Evolutionary conservation across 2,888 invertebrate species (phyloP).

Genomic region (Brassicogethes aeneus): DNA sequence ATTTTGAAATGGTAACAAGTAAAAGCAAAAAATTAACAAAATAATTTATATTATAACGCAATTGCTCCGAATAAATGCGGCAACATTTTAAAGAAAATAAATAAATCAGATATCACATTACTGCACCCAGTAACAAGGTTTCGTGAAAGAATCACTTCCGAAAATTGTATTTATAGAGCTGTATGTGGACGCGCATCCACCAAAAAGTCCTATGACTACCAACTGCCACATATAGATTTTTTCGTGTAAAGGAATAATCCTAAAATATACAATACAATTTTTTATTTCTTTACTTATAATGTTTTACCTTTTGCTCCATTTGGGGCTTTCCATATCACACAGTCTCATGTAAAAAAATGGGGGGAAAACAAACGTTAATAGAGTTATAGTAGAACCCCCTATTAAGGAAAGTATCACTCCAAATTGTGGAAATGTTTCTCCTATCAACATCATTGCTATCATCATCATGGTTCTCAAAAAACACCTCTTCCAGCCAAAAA

Average conservation of each 20-base stretch:
- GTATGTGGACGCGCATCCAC: constrained; percentile 52
- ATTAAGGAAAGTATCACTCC: constrained; percentile 59
- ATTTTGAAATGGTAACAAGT: too few relatives aligned
- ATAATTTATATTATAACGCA: too few relatives aligned
- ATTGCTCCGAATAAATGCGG: too few relatives aligned
- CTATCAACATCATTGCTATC: constrained; percentile 52
- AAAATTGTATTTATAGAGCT: constrained; percentile 52
- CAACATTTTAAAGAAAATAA: too few relatives aligned
- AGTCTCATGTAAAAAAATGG: constrained; percentile 57
- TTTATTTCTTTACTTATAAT: background rate
- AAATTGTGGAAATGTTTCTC: constrained; percentile 60
- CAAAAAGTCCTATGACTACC: constrained; percentile 49
- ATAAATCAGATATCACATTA: too few relatives aligned
- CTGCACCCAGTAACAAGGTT: constrained; percentile 39
- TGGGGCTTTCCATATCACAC: constrained; percentile 39
- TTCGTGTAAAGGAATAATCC: constrained; percentile 48
- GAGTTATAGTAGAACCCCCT: constrained; percentile 60
- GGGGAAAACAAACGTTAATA: constrained; percentile 60
- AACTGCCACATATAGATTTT: constrained; percentile 54
- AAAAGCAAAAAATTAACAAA: too few relatives aligned
- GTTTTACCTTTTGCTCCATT: constrained; percentile 43
- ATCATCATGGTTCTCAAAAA: constrained; percentile 50
- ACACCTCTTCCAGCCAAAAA: constrained; percentile 51
- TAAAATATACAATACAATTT: constrained; percentile 25
- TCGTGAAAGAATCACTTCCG: constrained; percentile 29